phyloP scores from a whole-genome alignment of 2,113 vertebrate genomes.

The Notothenia rossii region DNA sequence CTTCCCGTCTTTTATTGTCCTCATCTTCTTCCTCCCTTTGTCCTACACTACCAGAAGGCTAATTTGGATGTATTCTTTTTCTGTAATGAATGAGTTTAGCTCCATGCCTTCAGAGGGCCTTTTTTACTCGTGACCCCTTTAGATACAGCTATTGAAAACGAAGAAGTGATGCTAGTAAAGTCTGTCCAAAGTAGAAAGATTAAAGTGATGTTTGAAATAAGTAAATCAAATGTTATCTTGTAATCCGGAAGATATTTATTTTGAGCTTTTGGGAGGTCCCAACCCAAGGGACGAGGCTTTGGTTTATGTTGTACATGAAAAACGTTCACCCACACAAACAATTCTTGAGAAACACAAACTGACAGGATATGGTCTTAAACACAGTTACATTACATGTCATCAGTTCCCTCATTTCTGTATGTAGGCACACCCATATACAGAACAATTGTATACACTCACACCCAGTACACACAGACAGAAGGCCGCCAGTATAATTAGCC shows the following conservation, averaged over 20 bases:
- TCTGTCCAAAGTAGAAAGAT: neutral
- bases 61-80: neutral
- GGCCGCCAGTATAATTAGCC: slow-evolving; percentile 46
- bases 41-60: neutral
- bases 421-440: slow-evolving; percentile 12
- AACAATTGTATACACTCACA: slow-evolving; percentile 15
- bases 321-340: neutral
- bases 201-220: neutral
- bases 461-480: slow-evolving; percentile 45
- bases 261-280: neutral
- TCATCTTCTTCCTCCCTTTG: neutral
- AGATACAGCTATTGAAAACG: neutral
- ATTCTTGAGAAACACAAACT: slow-evolving; percentile 6
- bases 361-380: slow-evolving; percentile 2
- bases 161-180: neutral
- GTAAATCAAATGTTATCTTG: neutral
- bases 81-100: neutral
- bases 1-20: neutral
- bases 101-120: neutral
- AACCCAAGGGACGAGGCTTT: neutral
- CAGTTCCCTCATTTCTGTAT: neutral
- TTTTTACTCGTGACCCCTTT: neutral
- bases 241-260: neutral
- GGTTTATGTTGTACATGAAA: slow-evolving; percentile 11
- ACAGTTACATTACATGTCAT: neutral